Evolutionary conservation across 2,888 invertebrate species (phyloP).

Genomic region (Hemicrepidius hirtus): DNA sequence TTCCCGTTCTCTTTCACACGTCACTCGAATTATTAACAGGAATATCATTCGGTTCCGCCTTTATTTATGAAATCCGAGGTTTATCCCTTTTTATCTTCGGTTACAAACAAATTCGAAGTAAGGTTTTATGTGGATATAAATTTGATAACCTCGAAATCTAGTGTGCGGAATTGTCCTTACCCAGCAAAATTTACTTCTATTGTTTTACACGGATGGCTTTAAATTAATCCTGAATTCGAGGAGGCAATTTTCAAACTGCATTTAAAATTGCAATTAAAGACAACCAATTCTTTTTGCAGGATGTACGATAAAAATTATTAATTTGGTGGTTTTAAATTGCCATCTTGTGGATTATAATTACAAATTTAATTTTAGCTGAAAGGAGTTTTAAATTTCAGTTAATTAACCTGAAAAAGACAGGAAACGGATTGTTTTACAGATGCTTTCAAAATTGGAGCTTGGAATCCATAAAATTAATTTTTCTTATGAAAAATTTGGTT

Average conservation of each 20-base stretch:
- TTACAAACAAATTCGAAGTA: not conserved
- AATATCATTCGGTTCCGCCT: not conserved
- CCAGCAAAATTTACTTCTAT: conserved; percentile 22
- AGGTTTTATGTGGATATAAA: not conserved
- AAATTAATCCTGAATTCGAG: conserved; percentile 9
- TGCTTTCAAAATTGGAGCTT: no score
- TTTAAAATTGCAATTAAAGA: not conserved
- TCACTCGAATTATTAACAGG: not conserved
- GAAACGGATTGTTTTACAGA: no score
- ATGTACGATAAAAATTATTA: no score
- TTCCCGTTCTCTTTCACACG: conserved; percentile 6
- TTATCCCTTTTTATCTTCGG: not conserved
- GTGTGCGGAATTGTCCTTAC: not conserved
- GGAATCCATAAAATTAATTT: no score
- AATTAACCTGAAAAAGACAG: no score
- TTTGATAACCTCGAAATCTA: not conserved
- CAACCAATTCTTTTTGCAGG: not conserved
- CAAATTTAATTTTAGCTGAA: no score
- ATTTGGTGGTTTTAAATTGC: no score
- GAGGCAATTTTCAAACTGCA: not conserved
- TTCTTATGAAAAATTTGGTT: no score
- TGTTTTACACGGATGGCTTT: not conserved
- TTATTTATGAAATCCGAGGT: not conserved
- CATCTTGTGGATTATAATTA: no score
- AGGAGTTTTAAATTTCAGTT: no score